Percentiles rank a stretch among this genome's conserved stretches.
Conservation (phyloP, 2,797 vertebrate species). For the Syngnathus acus region DNA sequence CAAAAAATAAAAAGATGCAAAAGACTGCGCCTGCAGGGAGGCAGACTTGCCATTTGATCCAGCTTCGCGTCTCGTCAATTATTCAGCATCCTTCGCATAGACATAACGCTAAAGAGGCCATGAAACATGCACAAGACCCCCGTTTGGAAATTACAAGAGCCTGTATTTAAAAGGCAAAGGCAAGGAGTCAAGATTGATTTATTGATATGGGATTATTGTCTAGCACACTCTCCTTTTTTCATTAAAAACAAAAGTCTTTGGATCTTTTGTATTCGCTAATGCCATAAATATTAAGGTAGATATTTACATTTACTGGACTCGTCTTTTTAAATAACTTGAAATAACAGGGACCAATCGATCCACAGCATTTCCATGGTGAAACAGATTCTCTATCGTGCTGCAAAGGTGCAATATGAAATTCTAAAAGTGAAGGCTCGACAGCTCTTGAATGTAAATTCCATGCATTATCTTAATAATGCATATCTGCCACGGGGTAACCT, state of each 20-base stretch:
- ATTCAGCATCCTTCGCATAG: slow-evolving; percentile 67
- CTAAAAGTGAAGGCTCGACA: neutral
- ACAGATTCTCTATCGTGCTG: neutral
- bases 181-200: slow-evolving; percentile 55
- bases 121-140: slow-evolving; percentile 61
- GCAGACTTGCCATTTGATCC: slow-evolving; percentile 64
- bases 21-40: slow-evolving; percentile 45
- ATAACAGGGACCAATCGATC: neutral
- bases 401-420: neutral
- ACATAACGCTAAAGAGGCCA: slow-evolving; percentile 61
- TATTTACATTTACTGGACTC: neutral
- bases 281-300: neutral
- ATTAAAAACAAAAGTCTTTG: neutral
- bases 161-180: slow-evolving; percentile 53
- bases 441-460: neutral
- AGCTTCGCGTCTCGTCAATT: slow-evolving; percentile 63
- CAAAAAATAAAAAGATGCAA: slow-evolving; percentile 41
- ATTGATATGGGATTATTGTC: slow-evolving; percentile 43
- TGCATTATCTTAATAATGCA: neutral
- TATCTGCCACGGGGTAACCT: neutral
- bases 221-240: neutral
- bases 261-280: neutral
- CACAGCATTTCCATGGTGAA: neutral
- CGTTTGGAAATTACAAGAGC: slow-evolving; percentile 63
- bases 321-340: neutral